Base-by-base conservation (phyloP, 2,113 vertebrate genomes). In the Pelobates fuscus region DNA sequence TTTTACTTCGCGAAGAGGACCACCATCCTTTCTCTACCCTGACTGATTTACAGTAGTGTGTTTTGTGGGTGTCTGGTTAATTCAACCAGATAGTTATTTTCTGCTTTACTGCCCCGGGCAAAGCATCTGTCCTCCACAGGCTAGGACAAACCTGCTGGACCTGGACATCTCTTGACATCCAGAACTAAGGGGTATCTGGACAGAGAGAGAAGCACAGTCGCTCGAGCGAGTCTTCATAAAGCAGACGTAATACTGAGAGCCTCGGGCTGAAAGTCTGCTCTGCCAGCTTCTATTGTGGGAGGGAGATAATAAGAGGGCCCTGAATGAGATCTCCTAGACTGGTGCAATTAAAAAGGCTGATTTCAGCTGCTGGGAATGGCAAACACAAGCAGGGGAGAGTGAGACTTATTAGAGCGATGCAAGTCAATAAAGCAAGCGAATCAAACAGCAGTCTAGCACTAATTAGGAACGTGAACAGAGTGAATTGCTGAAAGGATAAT, bases 401-500 rank as follows among this genome's bases (percentile, higher is more conserved):
- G 73, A 76, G 73, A 61, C 64, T 76, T 76, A 76, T 76, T 76
- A 76, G 64, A 76, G 65, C 73, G 57, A 76, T 64, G 67, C 64
- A 25, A 68, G 65, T 37, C 65, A 76, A 67, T 76, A 76, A 76
- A 76, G 64, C 43, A 67, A 67, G 65, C 43, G 37, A 76, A 76
- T 76, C 73, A 76, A 76, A 76, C 73, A 76, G 73, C 73, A 37
- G 64, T 76, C 55, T 49, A 76, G 73, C 73, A 61, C 65, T 77
- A 77, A 77, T 77, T 77, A 77, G 73, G 73, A 61, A 77, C 41
- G 65, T 58, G 61, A 41, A 58, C 64, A 29, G 8, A 43, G 55
- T 37, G 73, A 77, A 77, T 66, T 67, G 72, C 72, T 77, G 73
- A 77, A 77, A 55, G 73, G 55, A 77, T 77, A 68, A 77, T 77